Conservation (phyloP, 2,797 vertebrate genomes). For the Corythornis leucogaster region DNA sequence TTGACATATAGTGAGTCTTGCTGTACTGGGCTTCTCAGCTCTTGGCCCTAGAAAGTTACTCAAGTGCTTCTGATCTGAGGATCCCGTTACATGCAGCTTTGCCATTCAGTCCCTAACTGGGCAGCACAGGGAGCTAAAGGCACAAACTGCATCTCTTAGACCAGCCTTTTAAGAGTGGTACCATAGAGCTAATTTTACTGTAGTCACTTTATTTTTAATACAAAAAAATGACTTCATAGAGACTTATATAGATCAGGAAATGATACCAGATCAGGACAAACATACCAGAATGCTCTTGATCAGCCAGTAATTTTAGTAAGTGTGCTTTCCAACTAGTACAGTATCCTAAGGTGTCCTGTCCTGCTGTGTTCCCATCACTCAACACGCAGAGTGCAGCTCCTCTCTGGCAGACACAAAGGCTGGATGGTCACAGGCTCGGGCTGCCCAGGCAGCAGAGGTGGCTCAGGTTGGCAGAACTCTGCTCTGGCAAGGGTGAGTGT, state of each 20-base stretch:
- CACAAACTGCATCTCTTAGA: not conserved
- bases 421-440: fast-evolving
- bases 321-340: conserved; percentile 16
- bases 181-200: conserved; percentile 18
- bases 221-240: conserved; percentile 14
- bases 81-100: not conserved
- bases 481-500: fast-evolving
- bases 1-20: not conserved
- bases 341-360: not conserved
- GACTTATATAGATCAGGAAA: not conserved
- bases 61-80: not conserved
- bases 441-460: not conserved
- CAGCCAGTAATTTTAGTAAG: conserved; percentile 49
- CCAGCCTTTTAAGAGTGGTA: not conserved
- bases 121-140: not conserved
- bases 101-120: not conserved
- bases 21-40: not conserved
- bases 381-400: fast-evolving
- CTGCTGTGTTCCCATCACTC: not conserved
- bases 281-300: conserved; percentile 13
- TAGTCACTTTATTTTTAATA: conserved; percentile 58
- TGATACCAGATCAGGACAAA: conserved; percentile 2
- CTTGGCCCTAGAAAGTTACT: not conserved
- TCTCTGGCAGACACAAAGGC: fast-evolving
- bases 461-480: not conserved